Evolutionary conservation across 1,140 invertebrate genomes (phyloP).

Genomic region (Heliothis subflexa): DNA sequence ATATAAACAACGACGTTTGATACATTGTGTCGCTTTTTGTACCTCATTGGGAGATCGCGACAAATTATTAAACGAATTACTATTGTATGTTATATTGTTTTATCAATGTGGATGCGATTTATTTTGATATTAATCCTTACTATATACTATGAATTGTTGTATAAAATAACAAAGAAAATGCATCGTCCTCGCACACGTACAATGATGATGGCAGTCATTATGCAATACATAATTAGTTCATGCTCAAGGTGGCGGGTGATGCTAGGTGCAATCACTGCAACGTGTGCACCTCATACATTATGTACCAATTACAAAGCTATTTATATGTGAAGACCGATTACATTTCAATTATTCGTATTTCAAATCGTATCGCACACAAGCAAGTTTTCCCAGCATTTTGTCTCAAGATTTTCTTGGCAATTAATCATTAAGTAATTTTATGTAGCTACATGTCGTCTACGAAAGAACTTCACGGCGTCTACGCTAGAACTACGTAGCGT

Average conservation of each 20-base stretch:
- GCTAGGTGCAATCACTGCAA: constrained; percentile 3
- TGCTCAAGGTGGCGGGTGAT: background rate
- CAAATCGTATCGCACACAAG: too few species aligned
- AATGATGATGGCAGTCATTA: background rate
- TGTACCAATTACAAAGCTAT: too few species aligned
- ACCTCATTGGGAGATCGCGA: background rate
- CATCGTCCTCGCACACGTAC: background rate
- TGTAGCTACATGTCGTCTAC: too few species aligned
- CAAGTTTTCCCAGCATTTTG: too few species aligned
- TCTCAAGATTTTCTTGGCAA: too few species aligned
- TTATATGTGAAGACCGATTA: too few species aligned
- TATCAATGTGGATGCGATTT: background rate
- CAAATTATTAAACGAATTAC: constrained; percentile 16
- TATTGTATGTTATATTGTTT: background rate
- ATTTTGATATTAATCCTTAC: too few species aligned
- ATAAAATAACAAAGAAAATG: background rate
- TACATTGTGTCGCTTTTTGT: constrained; percentile 17
- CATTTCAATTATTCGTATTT: too few species aligned
- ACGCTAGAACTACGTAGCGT: too few species aligned
- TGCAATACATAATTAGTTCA: constrained; percentile 2
- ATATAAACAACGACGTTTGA: constrained; percentile 20
- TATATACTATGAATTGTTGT: background rate
- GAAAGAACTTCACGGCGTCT: too few species aligned
- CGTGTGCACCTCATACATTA: background rate
- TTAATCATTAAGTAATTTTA: too few species aligned